These are phyloP conservation scores for Spatula versicolor DNA, from an alignment of 2,797 vertebrate species.

Conservation along the genomic window DNA sequence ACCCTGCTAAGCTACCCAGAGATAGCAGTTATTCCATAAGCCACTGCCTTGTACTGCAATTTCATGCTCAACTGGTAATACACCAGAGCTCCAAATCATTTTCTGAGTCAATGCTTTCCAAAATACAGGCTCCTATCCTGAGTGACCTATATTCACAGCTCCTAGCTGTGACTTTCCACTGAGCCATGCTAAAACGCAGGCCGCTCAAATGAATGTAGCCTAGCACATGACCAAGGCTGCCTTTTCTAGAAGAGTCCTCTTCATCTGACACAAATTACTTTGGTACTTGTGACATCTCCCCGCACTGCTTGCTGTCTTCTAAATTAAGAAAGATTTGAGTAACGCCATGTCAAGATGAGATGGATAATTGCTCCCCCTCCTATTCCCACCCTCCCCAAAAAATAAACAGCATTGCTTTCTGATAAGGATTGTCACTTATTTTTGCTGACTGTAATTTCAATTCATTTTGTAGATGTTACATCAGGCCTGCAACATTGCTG, in stretches of 20 bases:
- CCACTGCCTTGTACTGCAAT: constrained; percentile 24
- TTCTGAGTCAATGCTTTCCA: constrained; percentile 64
- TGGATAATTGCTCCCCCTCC: not conserved
- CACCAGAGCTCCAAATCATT: constrained; percentile 43
- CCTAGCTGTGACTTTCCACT: constrained; percentile 60
- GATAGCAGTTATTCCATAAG: constrained; percentile 21
- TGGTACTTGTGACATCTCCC: not conserved
- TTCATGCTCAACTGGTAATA: constrained; percentile 56
- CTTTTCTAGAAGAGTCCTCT: not conserved
- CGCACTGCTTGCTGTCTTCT: not conserved
- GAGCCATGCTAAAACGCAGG: not conserved
- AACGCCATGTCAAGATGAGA: not conserved
- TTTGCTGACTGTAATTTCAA: not conserved
- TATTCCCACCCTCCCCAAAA: not conserved
- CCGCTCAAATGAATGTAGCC: not conserved
- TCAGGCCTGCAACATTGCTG: not conserved
- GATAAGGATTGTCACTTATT: not conserved
- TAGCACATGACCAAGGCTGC: not conserved
- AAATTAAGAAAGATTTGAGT: not conserved
- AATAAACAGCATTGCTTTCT: not conserved
- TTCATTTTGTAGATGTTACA: not conserved
- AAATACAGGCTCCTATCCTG: constrained; percentile 16
- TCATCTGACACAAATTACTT: not conserved
- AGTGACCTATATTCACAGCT: constrained; percentile 50
- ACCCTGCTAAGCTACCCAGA: constrained; percentile 6